phyloP scores from a whole-genome alignment of 2,888 invertebrate species.

The Erebia palarica region DNA sequence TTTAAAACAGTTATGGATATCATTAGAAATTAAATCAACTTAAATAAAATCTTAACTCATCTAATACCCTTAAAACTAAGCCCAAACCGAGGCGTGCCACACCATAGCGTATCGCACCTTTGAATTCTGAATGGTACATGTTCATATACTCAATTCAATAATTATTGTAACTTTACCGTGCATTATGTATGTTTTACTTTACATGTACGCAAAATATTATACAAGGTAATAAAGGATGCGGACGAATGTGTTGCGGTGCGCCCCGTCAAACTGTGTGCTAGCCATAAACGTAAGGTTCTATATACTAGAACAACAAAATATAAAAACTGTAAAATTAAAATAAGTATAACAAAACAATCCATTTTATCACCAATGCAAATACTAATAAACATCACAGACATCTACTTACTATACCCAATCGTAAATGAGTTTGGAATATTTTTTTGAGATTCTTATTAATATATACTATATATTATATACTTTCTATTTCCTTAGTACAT shows the following conservation, averaged over 20 bases:
- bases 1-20: constrained; percentile 3
- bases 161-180: too few relatives aligned
- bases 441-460: constrained; percentile 60
- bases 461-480: constrained; percentile 49
- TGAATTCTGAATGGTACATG: too few relatives aligned
- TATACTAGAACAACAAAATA: constrained; percentile 24
- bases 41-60: constrained; percentile 14
- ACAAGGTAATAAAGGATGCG: neutral
- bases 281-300: constrained; percentile 2
- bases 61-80: constrained; percentile 13
- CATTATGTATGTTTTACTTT: neutral
- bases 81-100: constrained; percentile 4
- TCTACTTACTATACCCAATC: constrained; percentile 60
- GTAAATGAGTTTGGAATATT: constrained; percentile 59
- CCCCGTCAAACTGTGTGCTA: constrained; percentile 1
- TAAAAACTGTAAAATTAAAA: constrained; percentile 34
- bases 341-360: constrained; percentile 37
- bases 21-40: constrained; percentile 4
- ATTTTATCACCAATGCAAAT: constrained; percentile 56
- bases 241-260: neutral
- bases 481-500: constrained; percentile 51
- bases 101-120: constrained; percentile 1
- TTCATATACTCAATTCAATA: too few relatives aligned
- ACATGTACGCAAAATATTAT: neutral
- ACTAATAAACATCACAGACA: constrained; percentile 72